These are phyloP conservation scores for Aethes cnicana DNA, from an alignment of 2,888 invertebrate genomes.

Conservation along the genomic window DNA sequence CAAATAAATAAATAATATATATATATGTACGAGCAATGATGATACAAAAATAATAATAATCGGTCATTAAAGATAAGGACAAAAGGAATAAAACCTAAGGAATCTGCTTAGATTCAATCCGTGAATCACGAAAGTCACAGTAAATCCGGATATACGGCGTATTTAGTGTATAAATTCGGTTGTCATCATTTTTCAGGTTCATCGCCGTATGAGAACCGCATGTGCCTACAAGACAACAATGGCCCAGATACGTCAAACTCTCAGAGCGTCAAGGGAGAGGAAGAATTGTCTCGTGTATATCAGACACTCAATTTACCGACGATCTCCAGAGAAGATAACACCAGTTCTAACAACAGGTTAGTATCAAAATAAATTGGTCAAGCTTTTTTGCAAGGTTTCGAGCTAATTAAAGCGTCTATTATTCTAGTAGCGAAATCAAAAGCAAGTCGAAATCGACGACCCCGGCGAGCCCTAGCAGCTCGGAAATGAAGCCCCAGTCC, in stretches of 20 bases:
- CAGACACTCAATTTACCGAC: constrained; percentile 62
- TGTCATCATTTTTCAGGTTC: constrained; percentile 52
- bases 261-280: constrained; percentile 60
- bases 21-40: too few relatives aligned
- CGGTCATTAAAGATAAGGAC: too few relatives aligned
- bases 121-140: too few relatives aligned
- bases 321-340: constrained; percentile 56
- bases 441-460: constrained; percentile 58
- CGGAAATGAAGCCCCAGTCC: constrained; percentile 43
- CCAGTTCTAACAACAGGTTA: constrained; percentile 56
- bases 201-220: constrained; percentile 61
- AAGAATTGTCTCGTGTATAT: constrained; percentile 67
- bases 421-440: constrained; percentile 58
- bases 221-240: constrained; percentile 61
- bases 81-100: too few relatives aligned
- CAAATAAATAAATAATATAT: too few relatives aligned
- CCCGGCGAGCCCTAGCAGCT: constrained; percentile 58
- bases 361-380: not conserved
- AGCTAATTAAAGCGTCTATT: not conserved
- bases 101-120: too few relatives aligned
- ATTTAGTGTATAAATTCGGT: too few relatives aligned
- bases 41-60: too few relatives aligned
- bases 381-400: not conserved
- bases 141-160: too few relatives aligned
- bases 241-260: constrained; percentile 51